Base-by-base conservation (phyloP, 2,888 invertebrate genomes). In the Maniola hyperantus region DNA sequence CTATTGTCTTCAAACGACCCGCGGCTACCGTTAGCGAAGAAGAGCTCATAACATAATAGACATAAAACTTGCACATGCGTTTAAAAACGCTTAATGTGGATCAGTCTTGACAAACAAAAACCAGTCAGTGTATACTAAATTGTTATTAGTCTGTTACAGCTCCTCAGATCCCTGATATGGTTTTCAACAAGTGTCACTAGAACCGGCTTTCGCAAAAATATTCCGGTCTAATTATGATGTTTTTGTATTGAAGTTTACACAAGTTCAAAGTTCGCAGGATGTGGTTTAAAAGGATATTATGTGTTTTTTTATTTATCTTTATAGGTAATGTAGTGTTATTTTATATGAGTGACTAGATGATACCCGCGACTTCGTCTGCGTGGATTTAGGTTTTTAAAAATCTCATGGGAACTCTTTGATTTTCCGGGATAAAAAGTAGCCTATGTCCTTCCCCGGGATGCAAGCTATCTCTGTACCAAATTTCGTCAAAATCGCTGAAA, bases 321-420 rank as follows among this genome's bases (percentile, higher is more conserved):
- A n/a, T 58, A 26, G 58, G 58, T 58, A 58, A 44, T 20, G 0
- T n/a, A 44, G 26, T 15, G 26, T 44, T 20, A 18, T 39, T 33
- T 55, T 55, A n/a, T n/a, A n/a, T n/a, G n/a, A n/a, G n/a, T n/a
- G n/a, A n/a, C n/a, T n/a, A n/a, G n/a, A n/a, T n/a, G n/a, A n/a
- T n/a, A n/a, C n/a, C n/a, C n/a, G n/a, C n/a, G n/a, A n/a, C n/a
- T n/a, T n/a, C n/a, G n/a, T n/a, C n/a, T n/a, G n/a, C n/a, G n/a
- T n/a, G n/a, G n/a, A n/a, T n/a, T n/a, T n/a, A n/a, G n/a, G n/a
- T n/a, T n/a, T n/a, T n/a, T n/a, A n/a, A n/a, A n/a, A n/a, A n/a
- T n/a, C n/a, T n/a, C n/a, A n/a, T n/a, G n/a, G n/a, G n/a, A n/a
- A n/a, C n/a, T n/a, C n/a, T n/a, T n/a, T n/a, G n/a, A n/a, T n/a